Evolutionary conservation across 1,140 invertebrate species (phyloP).

Genomic region (Ceratina calcarata): DNA sequence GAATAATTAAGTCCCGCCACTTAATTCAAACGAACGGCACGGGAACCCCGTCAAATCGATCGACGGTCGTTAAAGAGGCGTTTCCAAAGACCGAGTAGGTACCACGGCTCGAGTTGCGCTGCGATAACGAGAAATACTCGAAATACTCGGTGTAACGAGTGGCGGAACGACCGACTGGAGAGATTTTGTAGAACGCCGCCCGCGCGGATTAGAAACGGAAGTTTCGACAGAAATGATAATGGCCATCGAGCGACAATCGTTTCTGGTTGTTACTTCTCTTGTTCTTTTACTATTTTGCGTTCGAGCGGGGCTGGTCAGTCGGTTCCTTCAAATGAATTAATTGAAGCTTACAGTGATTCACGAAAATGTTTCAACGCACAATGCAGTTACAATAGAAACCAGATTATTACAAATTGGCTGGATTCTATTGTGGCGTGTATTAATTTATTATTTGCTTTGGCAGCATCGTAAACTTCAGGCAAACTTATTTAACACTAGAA

Average conservation of each 20-base stretch:
- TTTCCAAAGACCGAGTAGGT: slow-evolving; percentile 27
- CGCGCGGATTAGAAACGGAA: slow-evolving; percentile 24
- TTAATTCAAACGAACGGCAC: slow-evolving; percentile 43
- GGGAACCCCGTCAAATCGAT: slow-evolving; percentile 18
- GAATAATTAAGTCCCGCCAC: slow-evolving; percentile 58
- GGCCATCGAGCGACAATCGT: not conserved
- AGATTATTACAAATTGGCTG: no score
- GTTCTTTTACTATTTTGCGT: not conserved
- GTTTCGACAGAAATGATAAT: not conserved
- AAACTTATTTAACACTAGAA: no score
- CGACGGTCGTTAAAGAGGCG: slow-evolving; percentile 11
- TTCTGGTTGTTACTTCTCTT: not conserved
- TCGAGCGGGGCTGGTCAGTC: not conserved
- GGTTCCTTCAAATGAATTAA: not conserved
- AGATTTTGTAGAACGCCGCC: slow-evolving; percentile 10
- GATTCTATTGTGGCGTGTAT: no score
- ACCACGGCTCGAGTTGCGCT: slow-evolving; percentile 13
- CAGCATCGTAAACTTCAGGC: no score
- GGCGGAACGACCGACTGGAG: slow-evolving; percentile 1
- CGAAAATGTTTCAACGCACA: not conserved
- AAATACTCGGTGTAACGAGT: slow-evolving; percentile 34
- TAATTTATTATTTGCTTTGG: no score
- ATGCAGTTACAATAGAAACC: not conserved
- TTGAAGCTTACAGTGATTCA: not conserved
- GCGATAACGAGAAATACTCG: slow-evolving; percentile 49